A percentile compares a stretch with the other conserved stretches of the same genome.
These are phyloP conservation scores for Tipula vernalis DNA, from an alignment of 2,888 invertebrate genomes.

Conservation along the genomic window DNA sequence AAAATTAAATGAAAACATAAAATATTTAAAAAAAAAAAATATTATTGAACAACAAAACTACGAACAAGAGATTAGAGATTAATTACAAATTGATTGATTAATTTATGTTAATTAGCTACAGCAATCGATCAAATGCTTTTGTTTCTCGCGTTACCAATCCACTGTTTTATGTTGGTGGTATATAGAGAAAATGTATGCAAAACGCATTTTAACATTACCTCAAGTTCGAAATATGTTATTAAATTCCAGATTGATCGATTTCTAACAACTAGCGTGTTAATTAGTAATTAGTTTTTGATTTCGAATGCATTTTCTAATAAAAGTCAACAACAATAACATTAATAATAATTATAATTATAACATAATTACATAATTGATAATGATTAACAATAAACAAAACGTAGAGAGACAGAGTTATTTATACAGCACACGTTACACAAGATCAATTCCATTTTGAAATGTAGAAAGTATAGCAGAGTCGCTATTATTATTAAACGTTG, in stretches of 20 bases:
- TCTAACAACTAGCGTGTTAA: background rate
- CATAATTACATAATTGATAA: background rate
- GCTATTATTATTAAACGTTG: background rate
- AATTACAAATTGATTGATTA: background rate
- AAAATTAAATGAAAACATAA: background rate
- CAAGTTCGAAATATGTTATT: background rate
- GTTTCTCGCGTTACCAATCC: background rate
- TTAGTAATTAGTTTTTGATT: background rate
- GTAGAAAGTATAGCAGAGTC: background rate
- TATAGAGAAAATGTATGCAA: no score
- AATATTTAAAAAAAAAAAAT: background rate
- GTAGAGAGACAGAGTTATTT: background rate
- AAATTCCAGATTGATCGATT: background rate
- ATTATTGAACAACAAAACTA: background rate
- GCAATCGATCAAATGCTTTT: background rate
- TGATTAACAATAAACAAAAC: background rate
- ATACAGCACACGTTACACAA: conserved; percentile 6
- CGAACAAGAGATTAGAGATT: background rate
- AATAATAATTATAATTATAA: background rate
- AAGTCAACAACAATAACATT: background rate
- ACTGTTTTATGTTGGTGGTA: background rate
- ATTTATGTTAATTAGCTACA: background rate
- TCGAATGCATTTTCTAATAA: background rate
- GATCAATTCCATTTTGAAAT: conserved; percentile 4
- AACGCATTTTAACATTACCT: background rate